Evolutionary conservation across 35 echinoderm and acorn worm genomes (phyloP), one percentile per base, ranked within the genome.

Genomic region (Holothuria glaberrima): DNA sequence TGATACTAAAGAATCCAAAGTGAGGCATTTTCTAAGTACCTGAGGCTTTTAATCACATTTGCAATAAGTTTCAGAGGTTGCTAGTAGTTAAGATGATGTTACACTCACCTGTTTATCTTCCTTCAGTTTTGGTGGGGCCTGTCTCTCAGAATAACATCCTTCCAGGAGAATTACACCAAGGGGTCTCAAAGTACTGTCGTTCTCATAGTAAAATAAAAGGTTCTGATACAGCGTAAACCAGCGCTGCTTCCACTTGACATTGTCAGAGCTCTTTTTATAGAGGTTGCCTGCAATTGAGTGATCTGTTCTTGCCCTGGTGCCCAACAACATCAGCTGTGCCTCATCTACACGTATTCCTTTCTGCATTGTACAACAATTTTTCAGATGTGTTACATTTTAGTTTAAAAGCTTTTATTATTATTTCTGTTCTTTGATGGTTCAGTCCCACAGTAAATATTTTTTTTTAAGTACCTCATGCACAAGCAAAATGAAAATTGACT

Each of bases 201-300:
- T 95, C 78, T 95, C 93, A 89, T 95, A 99, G 71, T 91, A 99
- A 88, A 99, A 99, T 29, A 95, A 83, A 17, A 99, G 86, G 69
- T 99, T 99, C 61, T 99, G 93, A 59, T 99, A 99, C 6, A 99
- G 86, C 10, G 93, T 93, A 87, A 90, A 99, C 93, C 93, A 99
- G 7, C 97, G 79, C 69, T 93, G 93, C 54, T 99, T 94, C 97
- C 97, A 99, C 68, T 99, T 99, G 3, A 90, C 88, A 21, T 88
- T 91, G 58, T 99, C 97, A 9, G 97, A 94, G 81, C 97, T 99
- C 89, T 99, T 99, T 86, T 99, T 99, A 64, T 93, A 91, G 21
- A 99, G 86, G 71, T 93, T 93, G 16, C 97, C 93, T 21, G 93
- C 71, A 19, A 99, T 91, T 21, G 83, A 90, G 89, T 93, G 88